phyloP scores from a whole-genome alignment of 2,888 invertebrate genomes.

The Augochlorella aurata region DNA sequence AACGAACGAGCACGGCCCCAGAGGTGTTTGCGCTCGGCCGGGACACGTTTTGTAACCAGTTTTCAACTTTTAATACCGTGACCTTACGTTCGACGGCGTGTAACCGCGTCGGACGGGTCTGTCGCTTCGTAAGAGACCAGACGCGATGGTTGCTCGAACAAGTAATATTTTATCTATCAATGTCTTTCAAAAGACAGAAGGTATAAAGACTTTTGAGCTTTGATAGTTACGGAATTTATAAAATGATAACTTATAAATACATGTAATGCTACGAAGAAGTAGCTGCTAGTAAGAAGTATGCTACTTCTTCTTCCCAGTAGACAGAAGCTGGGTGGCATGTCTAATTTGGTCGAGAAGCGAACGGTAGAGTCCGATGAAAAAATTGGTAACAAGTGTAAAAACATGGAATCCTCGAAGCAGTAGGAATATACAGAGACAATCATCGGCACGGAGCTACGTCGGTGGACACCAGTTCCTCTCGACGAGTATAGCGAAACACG shows the following conservation, averaged over 20 bases:
- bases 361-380: not conserved
- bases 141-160: not conserved
- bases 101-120: not conserved
- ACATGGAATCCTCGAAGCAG: not conserved
- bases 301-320: no score
- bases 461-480: slow-evolving; percentile 47
- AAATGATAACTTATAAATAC: no score
- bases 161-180: no score
- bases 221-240: no score
- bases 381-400: not conserved
- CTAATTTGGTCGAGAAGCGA: not conserved
- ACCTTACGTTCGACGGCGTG: slow-evolving; percentile 4
- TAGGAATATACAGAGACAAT: slow-evolving; percentile 22
- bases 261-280: no score
- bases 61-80: slow-evolving; percentile 24
- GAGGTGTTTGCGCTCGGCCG: not conserved
- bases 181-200: no score
- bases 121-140: not conserved
- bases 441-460: slow-evolving; percentile 42
- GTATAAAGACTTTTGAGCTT: no score
- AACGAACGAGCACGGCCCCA: slow-evolving; percentile 13
- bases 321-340: no score
- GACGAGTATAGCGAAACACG: slow-evolving; percentile 46
- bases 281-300: no score
- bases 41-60: slow-evolving; percentile 14